Conservation (phyloP, 2,113 vertebrate genomes). For the Hirundichthys speculiger region DNA sequence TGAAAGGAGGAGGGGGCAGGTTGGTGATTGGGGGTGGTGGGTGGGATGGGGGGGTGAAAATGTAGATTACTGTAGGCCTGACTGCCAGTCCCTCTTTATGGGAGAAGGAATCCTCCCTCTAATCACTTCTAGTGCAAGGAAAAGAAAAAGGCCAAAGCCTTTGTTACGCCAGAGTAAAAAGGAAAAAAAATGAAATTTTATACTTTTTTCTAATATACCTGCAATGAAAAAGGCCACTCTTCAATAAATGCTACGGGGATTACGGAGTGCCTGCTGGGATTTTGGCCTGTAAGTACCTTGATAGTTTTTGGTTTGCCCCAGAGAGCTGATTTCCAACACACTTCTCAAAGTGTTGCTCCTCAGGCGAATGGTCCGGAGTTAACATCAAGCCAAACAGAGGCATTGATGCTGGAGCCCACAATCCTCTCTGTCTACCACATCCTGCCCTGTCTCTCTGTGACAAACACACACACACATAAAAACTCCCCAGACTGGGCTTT, state of each 20-base stretch:
- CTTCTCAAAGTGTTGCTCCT: conserved; percentile 35
- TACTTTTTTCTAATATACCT: conserved; percentile 21
- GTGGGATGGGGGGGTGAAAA: conserved; percentile 12
- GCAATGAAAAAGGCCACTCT: conserved; percentile 50
- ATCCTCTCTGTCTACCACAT: conserved; percentile 43
- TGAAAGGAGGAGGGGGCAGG: conserved; percentile 56
- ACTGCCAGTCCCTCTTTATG: conserved; percentile 62
- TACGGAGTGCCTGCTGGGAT: conserved; percentile 34
- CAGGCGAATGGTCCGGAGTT: conserved; percentile 47
- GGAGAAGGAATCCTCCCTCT: conserved; percentile 75
- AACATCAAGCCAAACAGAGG: conserved; percentile 32
- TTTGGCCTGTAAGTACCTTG: conserved; percentile 30
- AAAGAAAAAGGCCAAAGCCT: conserved; percentile 32
- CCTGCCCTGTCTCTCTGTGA: conserved; percentile 6
- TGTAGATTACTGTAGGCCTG: conserved; percentile 83
- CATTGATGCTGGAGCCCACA: conserved; percentile 21
- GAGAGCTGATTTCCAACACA: conserved; percentile 27
- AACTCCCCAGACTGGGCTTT: conserved; percentile 43
- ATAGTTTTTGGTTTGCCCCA: conserved; percentile 57
- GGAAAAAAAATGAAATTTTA: too few species aligned
- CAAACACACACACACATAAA: conserved; percentile 7
- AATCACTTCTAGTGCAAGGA: conserved; percentile 56
- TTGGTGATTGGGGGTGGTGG: background rate
- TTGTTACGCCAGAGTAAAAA: background rate
- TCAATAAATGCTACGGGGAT: conserved; percentile 62